A percentile compares a stretch with the other conserved stretches of the same genome.
Conservation (phyloP, 1,140 invertebrate genomes). For the Aricia agestis region DNA sequence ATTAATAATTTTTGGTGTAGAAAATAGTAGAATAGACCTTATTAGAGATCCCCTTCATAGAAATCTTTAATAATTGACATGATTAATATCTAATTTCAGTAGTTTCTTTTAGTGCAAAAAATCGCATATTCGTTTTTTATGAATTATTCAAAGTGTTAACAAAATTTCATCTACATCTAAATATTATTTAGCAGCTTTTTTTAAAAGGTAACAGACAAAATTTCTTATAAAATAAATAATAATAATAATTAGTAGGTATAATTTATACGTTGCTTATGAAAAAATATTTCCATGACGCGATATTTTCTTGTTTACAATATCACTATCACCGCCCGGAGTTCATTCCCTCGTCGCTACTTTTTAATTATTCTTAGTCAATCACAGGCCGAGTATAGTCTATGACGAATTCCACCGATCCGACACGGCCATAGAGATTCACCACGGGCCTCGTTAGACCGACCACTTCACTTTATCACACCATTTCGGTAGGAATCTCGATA, state of each 20-base stretch:
- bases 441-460: slow-evolving; percentile 59
- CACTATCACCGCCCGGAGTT: slow-evolving; percentile 22
- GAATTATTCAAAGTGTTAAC: too few relatives aligned
- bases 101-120: too few relatives aligned
- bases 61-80: too few relatives aligned
- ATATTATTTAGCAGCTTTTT: too few relatives aligned
- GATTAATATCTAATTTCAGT: too few relatives aligned
- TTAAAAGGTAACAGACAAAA: too few relatives aligned
- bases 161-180: too few relatives aligned
- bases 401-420: slow-evolving; percentile 52
- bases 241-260: too few relatives aligned
- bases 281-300: not conserved
- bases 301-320: not conserved
- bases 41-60: too few relatives aligned
- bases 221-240: too few relatives aligned
- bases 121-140: too few relatives aligned
- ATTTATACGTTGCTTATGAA: not conserved
- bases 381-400: slow-evolving; percentile 43
- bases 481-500: slow-evolving; percentile 68
- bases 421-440: slow-evolving; percentile 54
- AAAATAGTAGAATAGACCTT: too few relatives aligned
- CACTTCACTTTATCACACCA: slow-evolving; percentile 72
- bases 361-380: slow-evolving; percentile 67
- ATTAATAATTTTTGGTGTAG: not conserved
- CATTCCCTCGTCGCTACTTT: slow-evolving; percentile 49